A percentile compares a stretch with the other conserved stretches of the same genome.
These are phyloP conservation scores for Furnarius figulus DNA, from an alignment of 2,113 vertebrate genomes.

Conservation along the genomic window DNA sequence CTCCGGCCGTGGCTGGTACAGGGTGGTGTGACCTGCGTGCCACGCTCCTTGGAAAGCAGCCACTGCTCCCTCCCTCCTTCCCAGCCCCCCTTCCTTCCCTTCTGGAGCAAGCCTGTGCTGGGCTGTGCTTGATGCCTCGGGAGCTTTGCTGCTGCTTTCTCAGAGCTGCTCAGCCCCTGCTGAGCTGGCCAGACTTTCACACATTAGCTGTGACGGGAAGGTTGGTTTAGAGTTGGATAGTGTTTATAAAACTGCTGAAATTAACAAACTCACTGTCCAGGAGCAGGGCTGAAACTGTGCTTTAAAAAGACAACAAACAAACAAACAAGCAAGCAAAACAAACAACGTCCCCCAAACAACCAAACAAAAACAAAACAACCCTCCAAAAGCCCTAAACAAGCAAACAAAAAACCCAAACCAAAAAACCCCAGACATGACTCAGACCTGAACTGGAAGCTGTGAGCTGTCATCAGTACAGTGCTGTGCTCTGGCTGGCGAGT, in stretches of 20 bases:
- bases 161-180: background rate
- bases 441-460: slow-evolving; percentile 15
- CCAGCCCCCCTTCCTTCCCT: slow-evolving; percentile 3
- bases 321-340: background rate
- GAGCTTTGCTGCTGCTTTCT: slow-evolving; percentile 11
- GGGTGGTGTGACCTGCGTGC: slow-evolving; percentile 23
- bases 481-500: background rate
- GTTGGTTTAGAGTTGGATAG: background rate
- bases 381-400: background rate
- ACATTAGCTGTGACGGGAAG: background rate
- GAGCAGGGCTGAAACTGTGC: background rate
- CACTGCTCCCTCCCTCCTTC: background rate
- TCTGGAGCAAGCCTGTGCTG: slow-evolving; percentile 23
- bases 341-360: no score
- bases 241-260: slow-evolving; percentile 14
- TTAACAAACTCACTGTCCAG: background rate
- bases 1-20: slow-evolving; percentile 1
- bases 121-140: slow-evolving; percentile 18
- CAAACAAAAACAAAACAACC: background rate
- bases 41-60: background rate
- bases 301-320: background rate
- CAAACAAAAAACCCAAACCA: no score
- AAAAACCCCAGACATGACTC: slow-evolving; percentile 44
- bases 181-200: background rate
- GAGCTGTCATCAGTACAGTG: background rate